These are phyloP conservation scores for Apis florea DNA, from an alignment of 1,140 invertebrate species.

Conservation along the genomic window DNA sequence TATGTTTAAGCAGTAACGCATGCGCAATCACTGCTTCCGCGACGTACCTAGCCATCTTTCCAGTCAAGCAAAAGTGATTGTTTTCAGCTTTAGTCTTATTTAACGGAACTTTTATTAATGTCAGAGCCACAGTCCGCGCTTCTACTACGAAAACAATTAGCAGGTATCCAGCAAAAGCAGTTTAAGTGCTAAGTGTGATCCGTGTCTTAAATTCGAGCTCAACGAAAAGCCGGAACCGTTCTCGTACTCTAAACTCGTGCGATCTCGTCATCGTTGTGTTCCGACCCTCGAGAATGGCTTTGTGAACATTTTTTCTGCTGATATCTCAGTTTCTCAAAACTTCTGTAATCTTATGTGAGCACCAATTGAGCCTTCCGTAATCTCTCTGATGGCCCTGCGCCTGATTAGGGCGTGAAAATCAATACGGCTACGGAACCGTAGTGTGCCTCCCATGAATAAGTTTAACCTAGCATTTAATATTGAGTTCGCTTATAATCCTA, in stretches of 20 bases:
- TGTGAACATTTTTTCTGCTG: constrained; percentile 32
- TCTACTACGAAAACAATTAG: constrained; percentile 96
- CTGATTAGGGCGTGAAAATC: constrained; percentile 77
- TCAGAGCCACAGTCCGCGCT: constrained; percentile 97
- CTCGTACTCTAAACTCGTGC: constrained; percentile 66
- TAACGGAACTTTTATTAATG: constrained; percentile 87
- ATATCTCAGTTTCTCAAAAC: constrained; percentile 3
- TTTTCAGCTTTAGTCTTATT: constrained; percentile 80
- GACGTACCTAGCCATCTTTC: constrained; percentile 79
- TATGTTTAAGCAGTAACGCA: constrained; percentile 78
- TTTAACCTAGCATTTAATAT: constrained; percentile 65
- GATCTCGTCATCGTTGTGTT: constrained; percentile 67
- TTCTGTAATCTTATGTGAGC: constrained; percentile 11
- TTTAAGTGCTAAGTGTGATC: constrained; percentile 58
- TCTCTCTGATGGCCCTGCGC: constrained; percentile 50
- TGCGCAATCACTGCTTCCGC: constrained; percentile 75
- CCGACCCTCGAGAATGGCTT: constrained; percentile 43
- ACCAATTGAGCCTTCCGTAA: constrained; percentile 37
- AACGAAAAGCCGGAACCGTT: constrained; percentile 67
- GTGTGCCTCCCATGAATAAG: constrained; percentile 66
- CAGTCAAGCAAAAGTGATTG: constrained; percentile 79
- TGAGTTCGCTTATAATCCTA: constrained; percentile 4
- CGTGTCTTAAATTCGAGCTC: constrained; percentile 34
- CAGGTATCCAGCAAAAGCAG: constrained; percentile 84
- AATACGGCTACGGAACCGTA: constrained; percentile 72